A percentile compares a stretch with the other conserved stretches of the same genome.
Conservation (phyloP, 2,888 invertebrate genomes). For the Syritta pipiens region DNA sequence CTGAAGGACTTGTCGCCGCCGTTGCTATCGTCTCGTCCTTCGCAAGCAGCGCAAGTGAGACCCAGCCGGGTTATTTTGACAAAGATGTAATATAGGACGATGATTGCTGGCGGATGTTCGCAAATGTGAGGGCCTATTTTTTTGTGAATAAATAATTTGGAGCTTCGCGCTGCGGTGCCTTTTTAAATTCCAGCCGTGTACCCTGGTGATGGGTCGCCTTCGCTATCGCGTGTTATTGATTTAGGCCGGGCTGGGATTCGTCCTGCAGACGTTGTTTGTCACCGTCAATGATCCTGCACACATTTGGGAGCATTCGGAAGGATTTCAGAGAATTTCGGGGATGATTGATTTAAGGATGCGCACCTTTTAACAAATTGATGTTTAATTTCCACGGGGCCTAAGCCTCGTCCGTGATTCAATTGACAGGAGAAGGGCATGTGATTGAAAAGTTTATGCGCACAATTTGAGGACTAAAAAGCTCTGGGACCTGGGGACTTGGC, state of each 20-base stretch:
- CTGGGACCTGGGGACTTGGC: conserved; percentile 39
- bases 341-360: conserved; percentile 58
- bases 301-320: conserved; percentile 15
- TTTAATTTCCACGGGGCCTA: conserved; percentile 31
- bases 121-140: conserved; percentile 39
- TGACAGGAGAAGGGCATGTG: conserved; percentile 55
- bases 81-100: conserved; percentile 48
- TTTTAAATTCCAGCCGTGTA: conserved; percentile 21
- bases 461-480: conserved; percentile 50
- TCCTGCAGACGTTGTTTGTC: too few relatives aligned
- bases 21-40: background rate
- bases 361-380: conserved; percentile 40
- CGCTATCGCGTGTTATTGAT: too few relatives aligned
- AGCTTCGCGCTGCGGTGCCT: background rate
- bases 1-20: conserved; percentile 23
- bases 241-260: too few relatives aligned
- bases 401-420: conserved; percentile 38
- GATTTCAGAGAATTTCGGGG: too few relatives aligned
- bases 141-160: conserved; percentile 46
- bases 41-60: background rate
- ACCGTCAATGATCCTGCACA: conserved; percentile 34
- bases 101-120: conserved; percentile 61
- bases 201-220: background rate
- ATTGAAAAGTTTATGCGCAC: conserved; percentile 60
- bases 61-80: conserved; percentile 46